A percentile compares a stretch with the other conserved stretches of the same genome.
phyloP scores from a whole-genome alignment of 92 coral and sea anemone genomes.

The Parazoanthus swiftii region DNA sequence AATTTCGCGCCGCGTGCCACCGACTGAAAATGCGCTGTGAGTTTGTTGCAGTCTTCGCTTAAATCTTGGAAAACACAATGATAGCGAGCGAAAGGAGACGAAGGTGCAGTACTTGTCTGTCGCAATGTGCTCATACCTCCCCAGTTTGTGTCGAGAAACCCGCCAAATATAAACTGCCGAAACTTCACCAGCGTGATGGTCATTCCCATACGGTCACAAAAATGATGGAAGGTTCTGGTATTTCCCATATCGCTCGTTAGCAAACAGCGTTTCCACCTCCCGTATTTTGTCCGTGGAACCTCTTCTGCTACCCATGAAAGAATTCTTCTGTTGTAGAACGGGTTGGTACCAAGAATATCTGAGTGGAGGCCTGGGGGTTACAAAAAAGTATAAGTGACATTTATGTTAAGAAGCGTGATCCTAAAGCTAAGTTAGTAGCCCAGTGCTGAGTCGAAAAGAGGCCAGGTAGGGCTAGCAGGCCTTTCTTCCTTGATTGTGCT shows the following conservation, averaged over 20 bases:
- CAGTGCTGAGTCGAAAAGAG: too few relatives aligned
- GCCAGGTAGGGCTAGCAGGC: too few relatives aligned
- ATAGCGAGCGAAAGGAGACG: too few relatives aligned
- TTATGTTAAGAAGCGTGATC: not conserved
- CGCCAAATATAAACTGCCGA: constrained; percentile 28
- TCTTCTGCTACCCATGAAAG: constrained; percentile 21
- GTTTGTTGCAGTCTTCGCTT: too few relatives aligned
- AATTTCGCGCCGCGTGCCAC: too few relatives aligned
- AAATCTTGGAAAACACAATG: too few relatives aligned
- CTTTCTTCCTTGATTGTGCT: too few relatives aligned
- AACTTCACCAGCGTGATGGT: constrained; percentile 17
- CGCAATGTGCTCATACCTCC: constrained; percentile 1
- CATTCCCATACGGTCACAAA: constrained; percentile 8
- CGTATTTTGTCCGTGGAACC: constrained; percentile 14
- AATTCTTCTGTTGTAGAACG: not conserved
- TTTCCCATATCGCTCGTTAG: not conserved
- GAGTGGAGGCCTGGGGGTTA: constrained; percentile 1
- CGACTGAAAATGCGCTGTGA: too few relatives aligned
- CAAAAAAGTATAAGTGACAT: not conserved
- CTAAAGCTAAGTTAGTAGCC: not conserved
- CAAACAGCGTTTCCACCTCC: constrained; percentile 3
- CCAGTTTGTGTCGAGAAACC: constrained; percentile 42
- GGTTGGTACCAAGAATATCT: not conserved
- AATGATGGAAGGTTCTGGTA: not conserved
- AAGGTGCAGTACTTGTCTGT: not conserved